Conservation (phyloP, 2,797 vertebrate species). For the Sarcophilus harrisii region DNA sequence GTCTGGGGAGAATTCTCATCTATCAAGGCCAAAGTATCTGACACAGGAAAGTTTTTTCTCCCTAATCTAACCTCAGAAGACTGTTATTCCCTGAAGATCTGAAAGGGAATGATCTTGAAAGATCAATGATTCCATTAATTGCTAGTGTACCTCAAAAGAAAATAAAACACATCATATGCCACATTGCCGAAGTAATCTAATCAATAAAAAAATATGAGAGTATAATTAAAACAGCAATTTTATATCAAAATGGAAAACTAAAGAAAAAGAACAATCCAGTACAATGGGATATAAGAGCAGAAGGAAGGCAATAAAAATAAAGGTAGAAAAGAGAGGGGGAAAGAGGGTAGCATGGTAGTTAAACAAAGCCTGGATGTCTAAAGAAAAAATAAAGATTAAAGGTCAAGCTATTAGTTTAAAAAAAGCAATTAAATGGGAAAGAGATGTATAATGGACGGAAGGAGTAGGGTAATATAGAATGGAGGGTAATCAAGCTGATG, state of each 20-base stretch:
- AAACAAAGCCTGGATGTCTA: background rate
- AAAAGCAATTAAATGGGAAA: constrained; percentile 53
- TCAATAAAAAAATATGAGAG: constrained; percentile 70
- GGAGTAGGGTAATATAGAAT: background rate
- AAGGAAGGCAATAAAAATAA: background rate
- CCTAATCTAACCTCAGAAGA: background rate
- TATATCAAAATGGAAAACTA: constrained; percentile 73
- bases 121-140: background rate
- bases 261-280: constrained; percentile 36
- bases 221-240: constrained; percentile 65
- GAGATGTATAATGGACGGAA: background rate
- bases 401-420: constrained; percentile 43
- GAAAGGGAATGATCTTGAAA: constrained; percentile 26
- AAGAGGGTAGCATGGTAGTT: constrained; percentile 53
- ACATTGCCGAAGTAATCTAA: constrained; percentile 41
- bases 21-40: background rate
- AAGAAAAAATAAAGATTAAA: constrained; percentile 63
- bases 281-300: background rate
- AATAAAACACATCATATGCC: constrained; percentile 57
- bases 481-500: constrained; percentile 25
- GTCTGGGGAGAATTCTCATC: background rate
- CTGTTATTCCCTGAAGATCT: constrained; percentile 1
- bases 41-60: background rate
- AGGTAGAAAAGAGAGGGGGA: constrained; percentile 50
- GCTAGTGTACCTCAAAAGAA: constrained; percentile 62